Evolutionary conservation across 2,113 vertebrate species (phyloP), one percentile per base, ranked within the genome.

Genomic region (Tretioscincus oriximinensis): DNA sequence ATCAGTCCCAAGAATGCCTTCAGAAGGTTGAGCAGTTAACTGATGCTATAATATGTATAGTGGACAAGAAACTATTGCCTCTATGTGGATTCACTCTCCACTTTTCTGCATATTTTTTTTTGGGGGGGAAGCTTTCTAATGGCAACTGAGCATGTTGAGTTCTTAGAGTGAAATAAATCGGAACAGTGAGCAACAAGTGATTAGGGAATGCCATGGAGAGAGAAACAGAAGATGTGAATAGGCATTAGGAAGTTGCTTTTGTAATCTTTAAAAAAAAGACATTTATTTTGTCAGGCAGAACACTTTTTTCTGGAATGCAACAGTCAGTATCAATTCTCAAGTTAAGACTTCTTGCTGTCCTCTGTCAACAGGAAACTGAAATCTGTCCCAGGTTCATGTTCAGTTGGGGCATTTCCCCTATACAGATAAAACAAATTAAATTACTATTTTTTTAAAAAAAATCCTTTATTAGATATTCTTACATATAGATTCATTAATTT

Each of bases 341-440:
- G 65, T 83, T 92, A 87, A 4, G 66, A 78, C 66, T 81, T 85
- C 64, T 87, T 78, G 76, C 60, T 22, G 10, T 20, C 82, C 61
- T 86, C 85, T 9, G 2, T 83, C 85, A 97, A 89, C 83, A 97
- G 94, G 90, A 96, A 97, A 90, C 95, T 97, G 90, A 97, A 94
- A 87, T 98, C 96, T 88, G 92, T 93, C 77, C 95, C 95, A 51
- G 94, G 92, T n/a, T 96, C 91, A 3, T 95, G 94, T 86, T 97
- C 96, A 61, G 91, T 95, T 47, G 94, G 70, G 60, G 92, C 85
- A 81, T 95, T 92, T 26, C 95, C 94, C 89, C 96, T 96, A 70
- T 73, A 94, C 90, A 77, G 58, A 90, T 84, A 86, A 80, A 76
- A 54, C 80, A 70, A 60, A 84, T 18, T 58, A 14, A 12, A 58